A percentile compares a stretch with the other conserved stretches of the same genome.
These are phyloP conservation scores for Tineola bisselliella DNA, from an alignment of 2,888 invertebrate genomes.

Conservation along the genomic window DNA sequence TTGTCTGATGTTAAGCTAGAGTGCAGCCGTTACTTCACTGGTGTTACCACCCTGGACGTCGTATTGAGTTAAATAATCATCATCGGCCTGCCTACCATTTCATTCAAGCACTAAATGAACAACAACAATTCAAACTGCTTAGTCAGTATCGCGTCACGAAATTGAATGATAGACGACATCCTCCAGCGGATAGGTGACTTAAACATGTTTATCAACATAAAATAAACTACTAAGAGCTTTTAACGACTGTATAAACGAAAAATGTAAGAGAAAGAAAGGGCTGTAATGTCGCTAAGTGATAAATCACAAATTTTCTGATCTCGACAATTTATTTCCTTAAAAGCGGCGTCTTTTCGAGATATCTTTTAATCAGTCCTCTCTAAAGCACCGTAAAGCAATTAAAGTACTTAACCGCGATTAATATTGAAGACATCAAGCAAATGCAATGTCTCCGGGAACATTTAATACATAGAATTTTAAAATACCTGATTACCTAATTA, in stretches of 20 bases:
- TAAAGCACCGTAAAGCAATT: constrained; percentile 17
- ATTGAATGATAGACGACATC: no score
- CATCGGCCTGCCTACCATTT: no score
- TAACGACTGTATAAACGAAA: not conserved
- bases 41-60: no score
- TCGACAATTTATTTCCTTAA: constrained; percentile 8
- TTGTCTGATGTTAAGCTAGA: no score
- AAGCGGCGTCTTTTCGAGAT: constrained; percentile 12
- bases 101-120: no score
- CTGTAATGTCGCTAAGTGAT: not conserved
- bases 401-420: constrained; percentile 18
- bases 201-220: not conserved
- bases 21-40: no score
- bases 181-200: no score
- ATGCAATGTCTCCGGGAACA: not conserved
- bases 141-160: no score
- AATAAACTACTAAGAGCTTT: not conserved
- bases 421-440: constrained; percentile 16
- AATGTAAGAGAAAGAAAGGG: not conserved
- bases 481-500: no score
- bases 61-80: no score
- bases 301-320: constrained; percentile 7
- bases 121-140: no score
- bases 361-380: constrained; percentile 13
- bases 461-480: not conserved